Base-by-base conservation (phyloP, 2,888 invertebrate genomes). In the Napeogenes sylphis region DNA sequence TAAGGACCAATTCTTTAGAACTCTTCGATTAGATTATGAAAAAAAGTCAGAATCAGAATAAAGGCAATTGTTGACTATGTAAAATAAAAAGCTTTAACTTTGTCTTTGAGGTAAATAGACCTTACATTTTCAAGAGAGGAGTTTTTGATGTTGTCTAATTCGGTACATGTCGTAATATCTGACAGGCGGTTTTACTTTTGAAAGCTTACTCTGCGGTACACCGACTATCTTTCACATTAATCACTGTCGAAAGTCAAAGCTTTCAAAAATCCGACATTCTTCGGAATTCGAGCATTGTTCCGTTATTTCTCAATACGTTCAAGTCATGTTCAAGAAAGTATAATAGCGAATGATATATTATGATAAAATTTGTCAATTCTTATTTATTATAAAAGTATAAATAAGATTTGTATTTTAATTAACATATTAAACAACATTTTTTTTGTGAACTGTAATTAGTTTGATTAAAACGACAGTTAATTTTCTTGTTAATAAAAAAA, bases 401-500 rank as follows among this genome's bases (percentile, higher is more conserved):
- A 21, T 21, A 21, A 1, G 21, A 21, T 21, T 21, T 21, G 21
- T 21, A 21, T 21, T 21, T 21, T 21, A 1, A 21, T 21, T 21
- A 21, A 21, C 21, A 21, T 21, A 21, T 21, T 21, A 21, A 21
- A 21, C 21, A 21, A 21, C 0, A 1, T 21, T 21, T 38, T 1
- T 38, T 38, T 35, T 38, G 4, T 38, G 8, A 38, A 38, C 38
- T 6, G 64, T 63, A 65, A 74, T 56, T 68, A 71, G 68, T 70
- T 71, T 71, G 72, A 72, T 71, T 64, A 62, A 68, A 59, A 69
- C 63, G 68, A 70, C 21, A 69, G 65, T 69, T 65, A n/a, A n/a
- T n/a, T n/a, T n/a, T n/a, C n/a, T n/a, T n/a, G n/a, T n/a, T n/a
- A 67, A 70, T 68, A 73, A 74, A 68, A 68, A 66, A 70, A 69